Base-by-base conservation (phyloP, 2,888 invertebrate genomes). In the Agriotes lineatus region DNA sequence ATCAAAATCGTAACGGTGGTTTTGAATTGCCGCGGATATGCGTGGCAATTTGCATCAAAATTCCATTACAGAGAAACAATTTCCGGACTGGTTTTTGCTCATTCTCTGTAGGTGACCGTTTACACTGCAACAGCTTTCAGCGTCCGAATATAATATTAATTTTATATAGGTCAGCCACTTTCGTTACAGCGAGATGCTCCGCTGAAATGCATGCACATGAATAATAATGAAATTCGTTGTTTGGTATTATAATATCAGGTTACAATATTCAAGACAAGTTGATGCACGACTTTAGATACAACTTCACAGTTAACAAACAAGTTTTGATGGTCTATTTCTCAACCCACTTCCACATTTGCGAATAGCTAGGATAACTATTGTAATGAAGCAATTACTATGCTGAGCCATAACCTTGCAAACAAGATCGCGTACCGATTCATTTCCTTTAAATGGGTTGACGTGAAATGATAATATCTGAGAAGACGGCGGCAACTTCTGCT, bases 401-500 rank as follows among this genome's bases (percentile, higher is more conserved):
- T 71, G 65, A 67, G 71, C 74, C 72, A 76, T 76, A 76, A 76
- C 75, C 74, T 71, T 72, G 72, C 74, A 69, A 74, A 71, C 72
- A 67, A 70, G 70, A 67, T 70, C 67, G 59, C 60, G 67, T 67
- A 67, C 67, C 62, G 62, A 67, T 67, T 58, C 67, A 58, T 67
- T 67, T 67, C 62, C 57, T 67, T 56, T 62, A 67, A 67, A 67
- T 67, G 50, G 57, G 62, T 58, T 62, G 62, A 67, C 67, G 48
- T 67, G 58, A 57, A 67, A 67, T 48, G 62, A 62, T 62, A 58
- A 67, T 62, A 58, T 61, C 62, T 48, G 50, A 56, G 61, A 58
- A 58, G 44, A 66, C 57, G 57, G 7, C 35, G 42, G 45, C 22
- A 62, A 52, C 62, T 62, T 62, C 54, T 54, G 42, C 54, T 54